Conservation (phyloP, 2,797 vertebrate species). For the Paguma larvata region DNA sequence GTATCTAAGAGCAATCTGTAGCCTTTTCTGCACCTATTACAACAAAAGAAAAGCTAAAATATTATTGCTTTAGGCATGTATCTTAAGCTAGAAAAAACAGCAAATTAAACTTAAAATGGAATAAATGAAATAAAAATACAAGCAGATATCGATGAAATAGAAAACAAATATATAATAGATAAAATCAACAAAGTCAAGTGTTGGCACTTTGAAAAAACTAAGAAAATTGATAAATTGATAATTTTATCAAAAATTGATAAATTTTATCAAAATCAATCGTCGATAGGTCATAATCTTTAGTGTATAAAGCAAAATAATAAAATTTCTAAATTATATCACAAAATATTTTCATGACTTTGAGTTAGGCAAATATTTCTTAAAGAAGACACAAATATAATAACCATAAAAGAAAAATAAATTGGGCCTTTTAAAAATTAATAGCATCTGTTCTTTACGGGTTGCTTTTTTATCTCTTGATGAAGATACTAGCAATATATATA, state of each 20-base stretch:
- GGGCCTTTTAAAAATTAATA: background rate
- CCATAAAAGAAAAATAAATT: background rate
- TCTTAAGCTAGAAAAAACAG: background rate
- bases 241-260: too few relatives aligned
- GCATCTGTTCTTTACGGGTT: too few relatives aligned
- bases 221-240: background rate
- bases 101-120: background rate
- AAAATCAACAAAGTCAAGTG: constrained; percentile 8
- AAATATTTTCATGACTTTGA: background rate
- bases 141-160: background rate
- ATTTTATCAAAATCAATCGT: background rate
- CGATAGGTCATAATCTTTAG: background rate
- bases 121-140: background rate
- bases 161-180: background rate
- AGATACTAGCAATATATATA: background rate
- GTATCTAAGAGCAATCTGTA: background rate
- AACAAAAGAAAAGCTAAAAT: background rate
- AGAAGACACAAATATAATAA: background rate
- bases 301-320: background rate
- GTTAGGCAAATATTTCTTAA: constrained; percentile 26
- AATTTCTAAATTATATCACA: background rate
- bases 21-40: background rate
- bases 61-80: background rate
- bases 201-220: background rate
- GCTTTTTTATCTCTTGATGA: too few relatives aligned